Evolutionary conservation across 2,113 vertebrate genomes (phyloP), one percentile per base, ranked within the genome.

Genomic region (Peucedramus taeniatus): DNA sequence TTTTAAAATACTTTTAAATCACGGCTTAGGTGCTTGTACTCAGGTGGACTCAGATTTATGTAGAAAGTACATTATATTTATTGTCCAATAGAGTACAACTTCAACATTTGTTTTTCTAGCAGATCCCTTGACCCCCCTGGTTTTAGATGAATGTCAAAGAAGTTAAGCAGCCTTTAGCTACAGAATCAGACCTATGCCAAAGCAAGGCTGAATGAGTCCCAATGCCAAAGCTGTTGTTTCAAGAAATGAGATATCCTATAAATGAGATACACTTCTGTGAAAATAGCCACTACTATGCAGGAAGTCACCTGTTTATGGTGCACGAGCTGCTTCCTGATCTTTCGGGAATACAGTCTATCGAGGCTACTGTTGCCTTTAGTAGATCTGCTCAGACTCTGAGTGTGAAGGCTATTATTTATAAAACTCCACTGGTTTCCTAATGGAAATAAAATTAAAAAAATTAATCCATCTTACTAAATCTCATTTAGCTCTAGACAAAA

Each of bases 371-470:
- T 99, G 96, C 99, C 99, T 98, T 99, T 99, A 79, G 99, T 97
- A 30, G 99, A 98, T 78, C 99, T 97, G 97, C 93, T 99, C 71
- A 98, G 97, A 94, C 97, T 99, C 95, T 99, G 99, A 65, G 99
- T 99, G 90, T 99, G 99, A 76, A 99, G 98, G 94, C 98, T 99
- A 93, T 99, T 99, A 90, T 99, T 99, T 97, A 99, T 99, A 96
- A 99, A 99, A 98, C 99, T 99, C 99, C 99, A 99, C 90, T 99
- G 99, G 96, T 99, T 99, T 85, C 99, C 99, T 99, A 94, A 7
- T 54, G 27, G 54, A 75, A 83, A 97, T 1, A 68, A n/a, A 93
- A 31, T 15, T 20, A 7, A 26, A 92, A 65, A 69, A 31, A 84
- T 72, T 65, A 76, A 61, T 61, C 17, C 17, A 47, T 33, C 12